Evolutionary conservation across 1,140 invertebrate genomes (phyloP).

Genomic region (Drosophila kohkoa): DNA sequence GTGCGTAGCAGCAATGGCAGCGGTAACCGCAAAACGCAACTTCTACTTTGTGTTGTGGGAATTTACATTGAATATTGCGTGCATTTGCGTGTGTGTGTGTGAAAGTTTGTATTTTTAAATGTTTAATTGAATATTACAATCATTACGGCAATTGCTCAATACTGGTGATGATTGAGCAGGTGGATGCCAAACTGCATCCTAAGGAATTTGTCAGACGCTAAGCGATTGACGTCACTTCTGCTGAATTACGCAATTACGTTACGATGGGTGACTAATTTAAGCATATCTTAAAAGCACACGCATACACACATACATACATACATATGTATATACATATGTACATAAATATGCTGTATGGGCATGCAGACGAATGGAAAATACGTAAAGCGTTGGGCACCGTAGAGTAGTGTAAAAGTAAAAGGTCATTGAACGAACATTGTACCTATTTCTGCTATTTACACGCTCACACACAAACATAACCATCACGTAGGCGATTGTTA

Average conservation of each 20-base stretch:
- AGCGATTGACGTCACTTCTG: constrained; percentile 60
- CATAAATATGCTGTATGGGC: neutral
- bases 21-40: constrained; percentile 48
- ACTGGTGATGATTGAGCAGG: neutral
- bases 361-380: constrained; percentile 1
- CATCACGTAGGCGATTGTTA: constrained; percentile 42
- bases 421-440: constrained; percentile 81
- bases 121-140: neutral
- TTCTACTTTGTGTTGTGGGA: constrained; percentile 29
- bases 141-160: neutral
- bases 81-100: neutral
- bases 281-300: constrained; percentile 51
- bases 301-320: neutral
- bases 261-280: constrained; percentile 68
- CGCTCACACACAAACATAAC: constrained; percentile 30
- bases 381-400: constrained; percentile 8
- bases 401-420: constrained; percentile 77
- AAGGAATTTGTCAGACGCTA: constrained; percentile 23
- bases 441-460: constrained; percentile 72
- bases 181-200: constrained; percentile 1
- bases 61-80: constrained; percentile 27
- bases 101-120: neutral
- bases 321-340: neutral
- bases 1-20: constrained; percentile 38
- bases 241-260: constrained; percentile 65